Evolutionary conservation across 2,797 vertebrate species (phyloP).

Genomic region (Rhinella marina): DNA sequence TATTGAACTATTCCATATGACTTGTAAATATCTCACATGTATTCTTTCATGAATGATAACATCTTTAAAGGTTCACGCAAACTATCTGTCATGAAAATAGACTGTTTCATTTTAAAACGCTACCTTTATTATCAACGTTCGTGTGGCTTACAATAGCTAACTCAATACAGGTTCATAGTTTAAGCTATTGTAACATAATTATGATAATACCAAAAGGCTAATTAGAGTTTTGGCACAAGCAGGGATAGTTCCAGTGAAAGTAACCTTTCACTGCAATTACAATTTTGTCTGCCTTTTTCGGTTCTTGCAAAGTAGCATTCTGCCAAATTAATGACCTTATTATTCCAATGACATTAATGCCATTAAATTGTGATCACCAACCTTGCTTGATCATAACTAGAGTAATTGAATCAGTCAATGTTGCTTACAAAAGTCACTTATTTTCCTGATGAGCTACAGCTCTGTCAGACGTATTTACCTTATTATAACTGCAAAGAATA

Average conservation of each 20-base stretch:
- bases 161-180: neutral
- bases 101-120: neutral
- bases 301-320: slow-evolving; percentile 35
- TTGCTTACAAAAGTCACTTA: slow-evolving; percentile 8
- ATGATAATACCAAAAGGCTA: slow-evolving; percentile 26
- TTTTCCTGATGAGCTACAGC: neutral
- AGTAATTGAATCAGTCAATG: slow-evolving; percentile 17
- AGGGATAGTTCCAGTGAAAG: neutral
- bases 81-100: neutral
- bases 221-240: slow-evolving; percentile 33
- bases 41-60: neutral
- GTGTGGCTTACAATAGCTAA: neutral
- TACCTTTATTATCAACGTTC: neutral
- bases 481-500: neutral
- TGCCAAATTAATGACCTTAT: slow-evolving; percentile 30
- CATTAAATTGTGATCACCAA: neutral
- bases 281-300: slow-evolving; percentile 29
- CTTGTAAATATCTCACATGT: neutral
- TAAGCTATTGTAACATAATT: slow-evolving; percentile 5
- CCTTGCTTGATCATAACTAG: neutral
- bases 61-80: neutral
- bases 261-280: slow-evolving; percentile 45
- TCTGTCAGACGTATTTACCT: neutral
- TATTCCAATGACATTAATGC: slow-evolving; percentile 22
- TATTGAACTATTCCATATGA: neutral